These are phyloP conservation scores for Trichacis sp. DNA, from an alignment of 2,888 invertebrate genomes.

Conservation along the genomic window DNA sequence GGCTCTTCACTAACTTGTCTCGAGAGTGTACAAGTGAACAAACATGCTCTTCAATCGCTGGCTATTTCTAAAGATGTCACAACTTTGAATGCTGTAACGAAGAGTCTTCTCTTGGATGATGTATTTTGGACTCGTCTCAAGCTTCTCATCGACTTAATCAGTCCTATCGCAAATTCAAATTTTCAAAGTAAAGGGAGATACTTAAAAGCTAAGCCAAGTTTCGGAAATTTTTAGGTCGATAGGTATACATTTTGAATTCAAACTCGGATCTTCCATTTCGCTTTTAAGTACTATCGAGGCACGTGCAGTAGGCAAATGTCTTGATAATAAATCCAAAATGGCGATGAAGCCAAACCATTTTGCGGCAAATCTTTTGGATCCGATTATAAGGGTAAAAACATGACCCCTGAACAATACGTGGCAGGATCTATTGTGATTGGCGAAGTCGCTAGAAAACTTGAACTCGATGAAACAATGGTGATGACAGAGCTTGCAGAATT, in stretches of 20 bases:
- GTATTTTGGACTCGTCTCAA: constrained; percentile 20
- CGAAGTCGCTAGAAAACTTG: too few relatives aligned
- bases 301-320: neutral
- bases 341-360: neutral
- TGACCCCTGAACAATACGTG: too few relatives aligned
- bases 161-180: constrained; percentile 8
- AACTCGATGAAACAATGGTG: too few relatives aligned
- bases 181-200: neutral
- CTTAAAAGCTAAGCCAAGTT: constrained; percentile 9
- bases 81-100: too few relatives aligned
- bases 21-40: neutral
- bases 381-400: neutral
- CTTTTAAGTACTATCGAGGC: too few relatives aligned
- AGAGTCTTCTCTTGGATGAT: too few relatives aligned
- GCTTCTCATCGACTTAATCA: neutral
- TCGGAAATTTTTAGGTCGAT: constrained; percentile 11
- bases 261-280: too few relatives aligned
- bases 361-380: constrained; percentile 1
- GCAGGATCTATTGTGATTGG: too few relatives aligned
- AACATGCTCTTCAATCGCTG: too few relatives aligned
- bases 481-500: too few relatives aligned
- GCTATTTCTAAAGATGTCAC: too few relatives aligned
- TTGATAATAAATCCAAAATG: neutral
- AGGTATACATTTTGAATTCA: neutral
- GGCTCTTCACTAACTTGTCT: neutral